Base-by-base conservation (phyloP, 2,888 invertebrate genomes). In the Rhagophthalmus giganteus region DNA sequence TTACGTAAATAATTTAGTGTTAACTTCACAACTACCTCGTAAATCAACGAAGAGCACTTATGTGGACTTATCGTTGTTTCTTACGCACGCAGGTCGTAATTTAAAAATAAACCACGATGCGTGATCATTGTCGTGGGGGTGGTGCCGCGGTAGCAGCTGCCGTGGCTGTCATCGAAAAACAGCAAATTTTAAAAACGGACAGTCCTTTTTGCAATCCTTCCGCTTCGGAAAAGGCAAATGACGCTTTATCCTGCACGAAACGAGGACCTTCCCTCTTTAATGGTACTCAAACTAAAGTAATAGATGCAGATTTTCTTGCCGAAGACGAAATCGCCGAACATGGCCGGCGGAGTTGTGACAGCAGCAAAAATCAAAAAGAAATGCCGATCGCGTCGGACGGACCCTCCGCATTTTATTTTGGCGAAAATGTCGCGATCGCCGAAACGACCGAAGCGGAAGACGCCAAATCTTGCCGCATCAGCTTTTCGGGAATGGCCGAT, bases 121-220 rank as follows among this genome's bases (percentile, higher is more conserved):
- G 53, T 14, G 53, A 53, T 45, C 39, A 38, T 25, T 53, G 42
- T 28, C 44, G 49, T 7, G 49, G 45, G 54, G 54, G 49, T 45
- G 54, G 54, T 14, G 31, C 81, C 68, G 76, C 83, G 59, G 84
- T 84, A 55, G 83, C 84, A 54, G 81, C 83, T 6, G 76, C 76
- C n/a, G 75, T 78, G 25, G 77, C 78, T 35, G 74, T 76, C 42
- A 68, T 78, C 54, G 77, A 78, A 57, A 74, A 76, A 55, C 61
- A 65, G 42, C 69, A 54, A 31, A 16, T 33, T 6, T 26, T 26
- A 28, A 53, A 54, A 30, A 50, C 35, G 12, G 44, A 76, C 77
- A 70, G 77, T 76, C 68, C 78, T 76, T 60, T 74, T 75, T 63
- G 72, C 76, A 47, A 50, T 40, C 12, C 47, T 39, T 47, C 39